These are phyloP conservation scores for Conistra vaccinii DNA, from an alignment of 2,888 invertebrate species.

Conservation along the genomic window DNA sequence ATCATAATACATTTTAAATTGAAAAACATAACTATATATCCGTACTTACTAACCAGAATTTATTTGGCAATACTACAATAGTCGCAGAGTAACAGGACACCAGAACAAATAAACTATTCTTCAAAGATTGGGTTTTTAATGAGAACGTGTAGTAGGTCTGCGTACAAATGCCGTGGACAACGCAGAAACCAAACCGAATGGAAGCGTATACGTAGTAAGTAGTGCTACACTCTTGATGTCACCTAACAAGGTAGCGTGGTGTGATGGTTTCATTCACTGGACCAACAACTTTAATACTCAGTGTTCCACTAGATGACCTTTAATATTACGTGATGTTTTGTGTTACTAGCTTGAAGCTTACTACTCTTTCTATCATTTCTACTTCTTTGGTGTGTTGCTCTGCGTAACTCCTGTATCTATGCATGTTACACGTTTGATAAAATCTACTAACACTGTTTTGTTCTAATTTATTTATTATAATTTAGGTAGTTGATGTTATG, in stretches of 20 bases:
- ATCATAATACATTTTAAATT: constrained; percentile 69
- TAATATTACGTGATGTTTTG: constrained; percentile 69
- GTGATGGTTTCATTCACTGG: constrained; percentile 83
- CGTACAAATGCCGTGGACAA: constrained; percentile 79
- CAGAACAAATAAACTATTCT: constrained; percentile 80
- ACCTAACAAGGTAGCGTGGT: constrained; percentile 86
- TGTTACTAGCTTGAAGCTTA: constrained; percentile 80
- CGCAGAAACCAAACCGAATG: constrained; percentile 71
- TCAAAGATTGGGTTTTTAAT: constrained; percentile 88
- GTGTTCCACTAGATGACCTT: constrained; percentile 61
- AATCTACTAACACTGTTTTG: constrained; percentile 74
- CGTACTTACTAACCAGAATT: constrained; percentile 85
- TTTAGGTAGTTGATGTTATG: constrained; percentile 47
- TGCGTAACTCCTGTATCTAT: constrained; percentile 77
- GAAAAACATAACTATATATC: constrained; percentile 76
- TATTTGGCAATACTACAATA: constrained; percentile 85
- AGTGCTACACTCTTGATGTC: constrained; percentile 82
- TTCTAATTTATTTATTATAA: constrained; percentile 62
- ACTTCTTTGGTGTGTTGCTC: constrained; percentile 85
- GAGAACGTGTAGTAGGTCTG: constrained; percentile 74
- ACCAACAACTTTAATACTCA: constrained; percentile 66
- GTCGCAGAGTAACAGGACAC: constrained; percentile 84
- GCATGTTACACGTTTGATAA: constrained; percentile 71
- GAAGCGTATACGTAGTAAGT: constrained; percentile 82
- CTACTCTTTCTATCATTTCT: constrained; percentile 74